phyloP scores from a whole-genome alignment of 2,113 vertebrate species.

The Spea multiplicata region DNA sequence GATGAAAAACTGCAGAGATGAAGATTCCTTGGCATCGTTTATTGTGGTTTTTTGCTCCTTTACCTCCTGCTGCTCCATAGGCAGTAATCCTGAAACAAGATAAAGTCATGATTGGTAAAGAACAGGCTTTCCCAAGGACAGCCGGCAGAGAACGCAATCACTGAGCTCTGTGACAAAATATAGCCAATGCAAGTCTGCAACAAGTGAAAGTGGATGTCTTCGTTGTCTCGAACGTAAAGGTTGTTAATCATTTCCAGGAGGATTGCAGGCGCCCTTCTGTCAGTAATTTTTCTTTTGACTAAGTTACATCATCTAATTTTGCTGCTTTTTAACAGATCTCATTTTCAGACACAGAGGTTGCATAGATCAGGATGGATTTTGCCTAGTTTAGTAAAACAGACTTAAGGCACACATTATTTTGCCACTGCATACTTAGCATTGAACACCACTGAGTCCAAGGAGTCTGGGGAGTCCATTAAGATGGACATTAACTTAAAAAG shows the following conservation, averaged over 20 bases:
- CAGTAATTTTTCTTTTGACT: not conserved
- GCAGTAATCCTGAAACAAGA: slow-evolving; percentile 76
- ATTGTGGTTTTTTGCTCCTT: slow-evolving; percentile 87
- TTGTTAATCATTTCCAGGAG: not conserved
- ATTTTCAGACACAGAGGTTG: not conserved
- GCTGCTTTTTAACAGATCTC: not conserved
- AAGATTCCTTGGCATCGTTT: slow-evolving; percentile 82
- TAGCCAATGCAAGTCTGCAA: too few relatives aligned
- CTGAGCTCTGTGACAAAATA: too few relatives aligned
- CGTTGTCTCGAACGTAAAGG: not conserved
- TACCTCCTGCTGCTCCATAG: slow-evolving; percentile 82
- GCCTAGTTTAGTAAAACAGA: too few relatives aligned
- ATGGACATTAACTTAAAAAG: too few relatives aligned
- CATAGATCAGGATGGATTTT: not conserved
- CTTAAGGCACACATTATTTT: too few relatives aligned
- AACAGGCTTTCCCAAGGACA: too few relatives aligned
- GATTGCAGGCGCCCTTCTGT: not conserved
- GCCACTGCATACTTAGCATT: too few relatives aligned
- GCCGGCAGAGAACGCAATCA: too few relatives aligned
- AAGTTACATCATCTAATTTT: not conserved
- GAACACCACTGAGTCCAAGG: too few relatives aligned
- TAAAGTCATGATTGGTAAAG: not conserved
- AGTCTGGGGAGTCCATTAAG: too few relatives aligned
- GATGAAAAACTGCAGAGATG: slow-evolving; percentile 78
- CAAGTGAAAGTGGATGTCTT: too few relatives aligned